Evolutionary conservation across 2,888 invertebrate genomes (phyloP), one percentile per base, ranked within the genome.

Genomic region (Drosophila acutilabella): DNA sequence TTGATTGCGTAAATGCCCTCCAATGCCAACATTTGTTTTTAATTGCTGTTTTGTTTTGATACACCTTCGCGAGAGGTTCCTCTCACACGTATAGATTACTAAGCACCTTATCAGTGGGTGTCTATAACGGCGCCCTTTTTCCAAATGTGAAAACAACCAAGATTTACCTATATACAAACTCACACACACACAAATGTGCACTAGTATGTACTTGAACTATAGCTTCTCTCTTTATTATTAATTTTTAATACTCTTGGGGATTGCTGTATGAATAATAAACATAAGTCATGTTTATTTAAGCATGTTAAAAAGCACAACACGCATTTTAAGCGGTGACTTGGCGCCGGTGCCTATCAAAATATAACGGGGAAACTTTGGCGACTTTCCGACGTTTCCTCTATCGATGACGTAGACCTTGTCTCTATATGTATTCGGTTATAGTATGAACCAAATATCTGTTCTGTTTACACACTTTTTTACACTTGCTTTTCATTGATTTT

Each of bases 1-100:
- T 69, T 69, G 65, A 50, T 78, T 78, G 78, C 78, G 75, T 78
- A 78, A 78, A 78, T 47, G 51, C 23, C 16, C 16, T 33, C 26
- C 58, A 53, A 50, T 38, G 52, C 42, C 52, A 66, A 67, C 65
- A 68, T 74, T 83, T 81, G 84, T 79, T 81, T 87, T 84, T 80
- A 83, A 84, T 84, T 84, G 72, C 58, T 81, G 68, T 74, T 87
- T 87, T 85, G 88, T 85, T 85, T 85, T 85, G 88, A 77, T 88
- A 85, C 81, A 64, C 57, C 45, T 82, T 85, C 80, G 75, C 53
- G 54, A 64, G 52, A 56, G 64, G 36, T 57, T 14, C 14, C 44
- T 36, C 44, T 44, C 14, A 38, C 36, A 50, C 13, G n/a, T 7
- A 20, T 41, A 72, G 68, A 71, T 73, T 50, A 60, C 18, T 30